Percentiles rank a stretch among this genome's conserved stretches.
phyloP scores from a whole-genome alignment of 2,797 vertebrate genomes.

The Botia almorhae region DNA sequence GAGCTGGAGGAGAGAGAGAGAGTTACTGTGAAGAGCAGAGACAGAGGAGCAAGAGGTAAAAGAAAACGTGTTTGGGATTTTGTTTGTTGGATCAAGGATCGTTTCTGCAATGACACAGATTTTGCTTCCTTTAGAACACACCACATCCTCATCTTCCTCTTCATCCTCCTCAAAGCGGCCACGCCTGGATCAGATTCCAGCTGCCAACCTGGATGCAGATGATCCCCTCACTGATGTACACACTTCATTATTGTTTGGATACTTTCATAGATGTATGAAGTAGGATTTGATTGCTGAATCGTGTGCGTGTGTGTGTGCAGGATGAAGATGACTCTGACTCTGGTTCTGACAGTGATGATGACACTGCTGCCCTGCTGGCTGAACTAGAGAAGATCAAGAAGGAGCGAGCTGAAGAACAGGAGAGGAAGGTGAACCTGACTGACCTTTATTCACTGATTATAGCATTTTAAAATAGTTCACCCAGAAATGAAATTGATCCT shows the following conservation, averaged over 20 bases:
- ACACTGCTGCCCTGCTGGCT: conserved; percentile 95
- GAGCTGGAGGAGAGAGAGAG: conserved; percentile 96
- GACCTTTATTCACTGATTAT: background rate
- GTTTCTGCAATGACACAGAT: background rate
- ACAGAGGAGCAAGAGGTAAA: conserved; percentile 90
- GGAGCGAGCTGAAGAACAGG: conserved; percentile 95
- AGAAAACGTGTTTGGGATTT: background rate
- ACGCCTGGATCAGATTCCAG: conserved; percentile 95
- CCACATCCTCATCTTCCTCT: conserved; percentile 84
- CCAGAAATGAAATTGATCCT: no score
- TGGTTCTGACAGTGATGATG: conserved; percentile 92
- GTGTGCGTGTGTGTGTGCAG: conserved; percentile 56
- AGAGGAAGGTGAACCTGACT: conserved; percentile 85
- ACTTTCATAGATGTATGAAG: background rate
- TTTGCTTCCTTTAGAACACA: conserved; percentile 81
- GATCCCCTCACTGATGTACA: conserved; percentile 95
- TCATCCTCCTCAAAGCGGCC: conserved; percentile 97
- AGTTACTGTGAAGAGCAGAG: conserved; percentile 89
- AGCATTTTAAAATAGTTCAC: no score
- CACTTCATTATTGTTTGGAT: conserved; percentile 15
- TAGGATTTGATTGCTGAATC: background rate
- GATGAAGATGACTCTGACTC: conserved; percentile 89
- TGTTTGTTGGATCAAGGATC: background rate
- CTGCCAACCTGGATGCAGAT: conserved; percentile 96
- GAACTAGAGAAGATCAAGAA: conserved; percentile 99